These are phyloP conservation scores for Drosophila demipolita DNA, from an alignment of 2,888 invertebrate species.

Conservation along the genomic window DNA sequence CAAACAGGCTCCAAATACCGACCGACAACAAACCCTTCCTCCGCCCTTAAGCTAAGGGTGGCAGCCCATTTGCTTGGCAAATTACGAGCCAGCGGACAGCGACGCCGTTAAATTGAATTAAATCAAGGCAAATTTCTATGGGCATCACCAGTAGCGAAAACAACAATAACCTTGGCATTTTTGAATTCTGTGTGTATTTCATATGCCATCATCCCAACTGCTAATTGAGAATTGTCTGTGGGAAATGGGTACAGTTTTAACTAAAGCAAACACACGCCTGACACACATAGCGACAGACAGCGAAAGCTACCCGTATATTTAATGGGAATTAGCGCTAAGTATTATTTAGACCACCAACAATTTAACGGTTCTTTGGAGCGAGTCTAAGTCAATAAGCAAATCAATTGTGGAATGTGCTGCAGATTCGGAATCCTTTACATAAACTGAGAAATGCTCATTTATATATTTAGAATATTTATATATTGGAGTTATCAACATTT, in stretches of 20 bases:
- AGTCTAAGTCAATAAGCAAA: constrained; percentile 1
- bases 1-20: constrained; percentile 11
- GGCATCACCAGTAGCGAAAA: constrained; percentile 39
- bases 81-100: constrained; percentile 36
- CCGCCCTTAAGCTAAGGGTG: constrained; percentile 12
- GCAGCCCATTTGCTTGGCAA: constrained; percentile 47
- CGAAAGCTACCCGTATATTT: neutral
- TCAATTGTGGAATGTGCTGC: neutral
- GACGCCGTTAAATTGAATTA: constrained; percentile 74
- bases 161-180: constrained; percentile 49
- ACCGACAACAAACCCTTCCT: constrained; percentile 10
- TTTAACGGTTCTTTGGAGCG: constrained; percentile 2
- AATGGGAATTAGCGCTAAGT: constrained; percentile 41
- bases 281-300: neutral
- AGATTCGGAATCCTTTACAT: neutral
- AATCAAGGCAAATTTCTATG: constrained; percentile 77
- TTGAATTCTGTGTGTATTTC: constrained; percentile 6
- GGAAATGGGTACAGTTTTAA: constrained; percentile 46
- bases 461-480: neutral
- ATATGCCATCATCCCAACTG: constrained; percentile 7
- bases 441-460: neutral
- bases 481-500: neutral
- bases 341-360: constrained; percentile 14
- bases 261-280: constrained; percentile 14
- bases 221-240: constrained; percentile 44